phyloP scores from a whole-genome alignment of 2,888 invertebrate genomes.

The Diogma glabrata region DNA sequence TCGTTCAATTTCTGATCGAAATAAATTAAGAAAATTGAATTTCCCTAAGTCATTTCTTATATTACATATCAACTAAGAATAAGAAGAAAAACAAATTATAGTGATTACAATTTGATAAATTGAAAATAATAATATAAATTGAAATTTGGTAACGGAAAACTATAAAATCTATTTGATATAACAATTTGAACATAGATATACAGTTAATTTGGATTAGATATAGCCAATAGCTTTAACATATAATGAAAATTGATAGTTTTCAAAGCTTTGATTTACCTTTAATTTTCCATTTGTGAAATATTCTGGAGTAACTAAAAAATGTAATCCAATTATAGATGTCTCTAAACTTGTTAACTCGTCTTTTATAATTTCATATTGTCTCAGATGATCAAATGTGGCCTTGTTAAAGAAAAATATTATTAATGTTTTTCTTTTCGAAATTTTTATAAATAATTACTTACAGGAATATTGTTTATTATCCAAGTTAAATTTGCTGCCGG shows the following conservation, averaged over 20 bases:
- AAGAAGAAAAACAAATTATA: no score
- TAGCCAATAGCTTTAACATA: no score
- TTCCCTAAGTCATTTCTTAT: no score
- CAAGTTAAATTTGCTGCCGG: conserved; percentile 39
- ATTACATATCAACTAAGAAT: no score
- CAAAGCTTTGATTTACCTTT: conserved; percentile 32
- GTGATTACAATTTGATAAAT: no score
- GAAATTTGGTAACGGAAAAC: no score
- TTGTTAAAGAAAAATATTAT: neutral
- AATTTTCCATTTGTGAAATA: conserved; percentile 42
- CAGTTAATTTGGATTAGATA: no score
- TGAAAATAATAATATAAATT: no score
- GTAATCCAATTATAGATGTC: conserved; percentile 39
- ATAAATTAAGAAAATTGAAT: no score
- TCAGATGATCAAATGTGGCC: conserved; percentile 31
- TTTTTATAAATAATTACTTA: conserved; percentile 2
- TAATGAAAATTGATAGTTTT: conserved; percentile 30
- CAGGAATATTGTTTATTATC: conserved; percentile 33
- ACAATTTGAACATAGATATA: no score
- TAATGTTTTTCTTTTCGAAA: neutral
- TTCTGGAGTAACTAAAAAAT: conserved; percentile 39
- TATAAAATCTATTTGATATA: no score
- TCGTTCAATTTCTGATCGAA: no score
- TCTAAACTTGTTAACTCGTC: conserved; percentile 36
- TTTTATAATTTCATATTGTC: conserved; percentile 32